phyloP scores from a whole-genome alignment of 2,113 vertebrate species.

The Gallinago undulata region DNA sequence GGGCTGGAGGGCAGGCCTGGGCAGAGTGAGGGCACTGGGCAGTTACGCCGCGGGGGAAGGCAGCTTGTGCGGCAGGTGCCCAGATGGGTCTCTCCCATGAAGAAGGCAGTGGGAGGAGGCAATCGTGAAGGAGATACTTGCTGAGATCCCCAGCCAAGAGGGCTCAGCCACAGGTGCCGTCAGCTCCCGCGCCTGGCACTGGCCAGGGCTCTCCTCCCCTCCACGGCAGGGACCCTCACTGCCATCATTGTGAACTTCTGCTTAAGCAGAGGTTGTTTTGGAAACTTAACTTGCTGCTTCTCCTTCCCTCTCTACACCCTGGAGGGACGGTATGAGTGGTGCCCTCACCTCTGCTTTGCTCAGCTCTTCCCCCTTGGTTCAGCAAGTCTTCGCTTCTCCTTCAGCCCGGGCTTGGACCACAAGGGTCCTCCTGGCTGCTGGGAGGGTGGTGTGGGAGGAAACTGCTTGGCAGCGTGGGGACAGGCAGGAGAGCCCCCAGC shows the following conservation, averaged over 20 bases:
- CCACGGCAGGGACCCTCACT: neutral
- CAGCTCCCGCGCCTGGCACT: neutral
- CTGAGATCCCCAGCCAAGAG: neutral
- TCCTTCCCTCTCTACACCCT: neutral
- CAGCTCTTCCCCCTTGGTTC: neutral
- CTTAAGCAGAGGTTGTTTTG: neutral
- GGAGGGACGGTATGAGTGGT: neutral
- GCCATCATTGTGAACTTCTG: fast-evolving
- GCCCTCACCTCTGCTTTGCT: neutral
- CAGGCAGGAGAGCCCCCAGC: neutral
- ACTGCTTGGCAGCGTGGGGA: neutral
- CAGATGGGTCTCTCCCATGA: neutral
- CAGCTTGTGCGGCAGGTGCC: neutral
- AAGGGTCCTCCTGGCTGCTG: neutral
- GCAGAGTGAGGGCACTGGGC: neutral
- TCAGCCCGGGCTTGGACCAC: neutral
- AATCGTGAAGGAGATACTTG: neutral
- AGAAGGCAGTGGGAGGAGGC: neutral
- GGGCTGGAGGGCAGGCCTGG: neutral
- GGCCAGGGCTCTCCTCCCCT: neutral
- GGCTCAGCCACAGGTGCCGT: neutral
- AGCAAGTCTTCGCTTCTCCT: neutral
- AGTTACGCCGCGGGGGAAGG: neutral
- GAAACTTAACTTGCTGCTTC: neutral
- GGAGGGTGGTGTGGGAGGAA: neutral